A percentile compares a stretch with the other conserved stretches of the same genome.
phyloP scores from a whole-genome alignment of 2,888 invertebrate genomes.

The Volucella bombylans region DNA sequence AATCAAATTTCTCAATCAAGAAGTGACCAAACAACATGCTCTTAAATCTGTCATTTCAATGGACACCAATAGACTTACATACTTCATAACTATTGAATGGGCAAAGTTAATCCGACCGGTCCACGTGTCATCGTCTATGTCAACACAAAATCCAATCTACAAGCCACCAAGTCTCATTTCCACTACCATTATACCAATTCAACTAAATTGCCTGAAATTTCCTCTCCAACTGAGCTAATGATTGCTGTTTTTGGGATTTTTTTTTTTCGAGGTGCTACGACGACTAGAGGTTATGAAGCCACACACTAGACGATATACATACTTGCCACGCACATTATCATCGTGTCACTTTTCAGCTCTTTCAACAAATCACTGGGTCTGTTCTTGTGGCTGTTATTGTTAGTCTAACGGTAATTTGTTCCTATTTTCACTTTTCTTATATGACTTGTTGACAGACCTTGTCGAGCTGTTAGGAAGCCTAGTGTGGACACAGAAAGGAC shows the following conservation, averaged over 20 bases:
- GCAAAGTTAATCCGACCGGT: conserved; percentile 19
- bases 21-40: conserved; percentile 1
- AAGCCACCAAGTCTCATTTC: conserved; percentile 32
- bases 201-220: conserved; percentile 50
- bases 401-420: conserved; percentile 38
- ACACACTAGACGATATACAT: background rate
- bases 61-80: background rate
- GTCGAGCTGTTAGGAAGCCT: conserved; percentile 5
- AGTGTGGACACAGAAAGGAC: conserved; percentile 24
- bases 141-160: conserved; percentile 40
- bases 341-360: conserved; percentile 51
- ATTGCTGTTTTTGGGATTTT: conserved; percentile 7
- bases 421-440: background rate
- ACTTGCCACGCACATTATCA: conserved; percentile 41
- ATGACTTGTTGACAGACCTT: conserved; percentile 65
- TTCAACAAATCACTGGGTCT: conserved; percentile 42
- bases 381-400: conserved; percentile 5
- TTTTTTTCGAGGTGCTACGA: no score
- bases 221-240: conserved; percentile 64
- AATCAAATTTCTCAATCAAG: background rate
- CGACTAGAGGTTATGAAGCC: no score
- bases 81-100: conserved; percentile 2
- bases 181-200: conserved; percentile 18
- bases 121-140: conserved; percentile 48
- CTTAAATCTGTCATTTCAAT: background rate